Evolutionary conservation across 2,113 vertebrate species (phyloP), one percentile per base, ranked within the genome.

Genomic region (Agapornis roseicollis): DNA sequence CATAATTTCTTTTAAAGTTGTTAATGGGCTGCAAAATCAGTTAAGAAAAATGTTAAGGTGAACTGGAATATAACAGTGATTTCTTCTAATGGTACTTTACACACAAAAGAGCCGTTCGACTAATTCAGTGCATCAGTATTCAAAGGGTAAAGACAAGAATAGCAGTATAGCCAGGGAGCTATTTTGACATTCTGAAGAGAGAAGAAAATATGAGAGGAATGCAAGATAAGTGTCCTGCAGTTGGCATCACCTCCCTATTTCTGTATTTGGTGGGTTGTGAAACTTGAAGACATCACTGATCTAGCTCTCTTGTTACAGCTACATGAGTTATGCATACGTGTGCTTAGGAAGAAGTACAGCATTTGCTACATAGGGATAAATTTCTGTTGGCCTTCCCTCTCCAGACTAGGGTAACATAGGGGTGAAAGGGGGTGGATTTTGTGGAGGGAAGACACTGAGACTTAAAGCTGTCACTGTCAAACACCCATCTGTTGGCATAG

Each of bases 161-260:
- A 64, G 76, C 79, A 87, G 25, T 85, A 66, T 80, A 96, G 88
- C 65, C 61, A 90, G 47, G 61, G 70, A 97, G 84, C 90, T 97
- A 90, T 95, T 97, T 73, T 96, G 97, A 97, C 96, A 84, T 96
- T 96, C 91, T 96, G 95, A 79, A 91, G 93, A 86, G 95, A 72
- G 53, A 61, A 89, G 93, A 81, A 97, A 97, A 94, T 96, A 97
- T 83, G 88, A 64, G 44, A 95, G 95, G 97, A 98, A 98, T 98
- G 90, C 19, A 50, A 97, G 98, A 97, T 98, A 98, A 98, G 97
- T 95, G 92, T 91, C 89, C 94, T 94, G 27, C 47, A 68, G 81
- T 94, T 97, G 96, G 91, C 96, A 76, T 86, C 82, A 35, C 20
- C 55, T 95, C 96, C 66, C 82, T 88, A 2, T 97, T 96, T 61